Conservation (phyloP, 2,113 vertebrate species). For the Cyanocitta stelleri region DNA sequence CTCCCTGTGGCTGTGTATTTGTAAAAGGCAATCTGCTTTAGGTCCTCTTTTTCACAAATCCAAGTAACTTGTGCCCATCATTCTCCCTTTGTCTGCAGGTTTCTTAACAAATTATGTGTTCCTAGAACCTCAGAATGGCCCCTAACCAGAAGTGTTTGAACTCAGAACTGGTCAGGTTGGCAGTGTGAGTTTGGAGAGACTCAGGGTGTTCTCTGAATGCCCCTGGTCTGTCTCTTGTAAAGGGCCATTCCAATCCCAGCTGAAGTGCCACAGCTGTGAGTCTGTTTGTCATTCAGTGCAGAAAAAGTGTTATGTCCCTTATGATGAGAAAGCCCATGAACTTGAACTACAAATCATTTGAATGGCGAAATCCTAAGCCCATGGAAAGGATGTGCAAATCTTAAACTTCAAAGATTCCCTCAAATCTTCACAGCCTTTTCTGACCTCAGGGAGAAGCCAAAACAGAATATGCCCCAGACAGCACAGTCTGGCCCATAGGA, state of each 20-base stretch:
- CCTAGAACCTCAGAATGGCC: background rate
- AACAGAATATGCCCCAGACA: background rate
- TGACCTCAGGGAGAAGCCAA: background rate
- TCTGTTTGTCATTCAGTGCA: background rate
- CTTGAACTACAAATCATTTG: background rate
- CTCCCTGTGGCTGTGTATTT: background rate
- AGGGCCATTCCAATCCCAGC: background rate
- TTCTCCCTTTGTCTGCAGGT: background rate
- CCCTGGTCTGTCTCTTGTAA: background rate
- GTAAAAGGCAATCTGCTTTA: background rate
- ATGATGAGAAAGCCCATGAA: background rate
- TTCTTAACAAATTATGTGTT: background rate
- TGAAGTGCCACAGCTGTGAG: background rate
- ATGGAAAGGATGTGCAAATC: fast-evolving
- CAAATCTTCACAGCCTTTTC: background rate
- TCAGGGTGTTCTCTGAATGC: background rate
- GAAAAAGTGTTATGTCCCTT: background rate
- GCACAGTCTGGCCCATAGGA: background rate
- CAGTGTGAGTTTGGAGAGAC: background rate
- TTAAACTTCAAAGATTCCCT: background rate
- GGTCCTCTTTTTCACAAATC: background rate
- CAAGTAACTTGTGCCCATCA: background rate
- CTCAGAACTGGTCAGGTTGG: background rate
- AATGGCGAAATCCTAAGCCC: background rate
- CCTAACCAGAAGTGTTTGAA: background rate